Evolutionary conservation across 2,888 invertebrate species (phyloP), one percentile per base, ranked within the genome.

Genomic region (Bimastos eiseni): DNA sequence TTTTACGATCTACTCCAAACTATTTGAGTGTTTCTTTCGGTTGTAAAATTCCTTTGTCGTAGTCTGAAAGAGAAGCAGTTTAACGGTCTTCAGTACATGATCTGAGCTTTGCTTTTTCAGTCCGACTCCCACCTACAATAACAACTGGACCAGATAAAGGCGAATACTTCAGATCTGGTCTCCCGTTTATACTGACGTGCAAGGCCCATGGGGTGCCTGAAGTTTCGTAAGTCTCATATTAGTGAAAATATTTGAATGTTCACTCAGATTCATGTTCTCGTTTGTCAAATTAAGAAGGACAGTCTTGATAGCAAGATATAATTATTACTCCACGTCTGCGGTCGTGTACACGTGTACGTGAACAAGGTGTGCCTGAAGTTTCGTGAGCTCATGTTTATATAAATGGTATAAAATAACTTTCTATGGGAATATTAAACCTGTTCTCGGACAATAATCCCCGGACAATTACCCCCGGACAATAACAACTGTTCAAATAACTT

Each of bases 221-320:
- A 70, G n/a, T 70, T n/a, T 70, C 70, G 70, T 70, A 70, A 70
- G 70, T 70, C 5, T 70, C 6, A 21, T 17, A 1, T 70, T n/a
- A 8, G 13, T 70, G 8, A 30, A 70, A 11, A 70, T 21, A n/a
- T 84, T 34, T 33, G 6, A 33, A 84, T 2, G 33, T 34, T 33
- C 15, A 1, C 2, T n/a, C n/a, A 17, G 8, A 33, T n/a, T 4
- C 6, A 1, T 33, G n/a, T n/a, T n/a, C n/a, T n/a, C n/a, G n/a
- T n/a, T n/a, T n/a, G n/a, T n/a, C n/a, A n/a, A n/a, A n/a, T n/a
- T n/a, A n/a, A n/a, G n/a, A n/a, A n/a, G n/a, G n/a, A n/a, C n/a
- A n/a, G n/a, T n/a, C n/a, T n/a, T n/a, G n/a, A n/a, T n/a, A n/a
- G n/a, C n/a, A n/a, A n/a, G n/a, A n/a, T n/a, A n/a, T n/a, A n/a